Evolutionary conservation across 2,113 vertebrate species (phyloP), one percentile per base, ranked within the genome.

Genomic region (Chionodraco myersi): DNA sequence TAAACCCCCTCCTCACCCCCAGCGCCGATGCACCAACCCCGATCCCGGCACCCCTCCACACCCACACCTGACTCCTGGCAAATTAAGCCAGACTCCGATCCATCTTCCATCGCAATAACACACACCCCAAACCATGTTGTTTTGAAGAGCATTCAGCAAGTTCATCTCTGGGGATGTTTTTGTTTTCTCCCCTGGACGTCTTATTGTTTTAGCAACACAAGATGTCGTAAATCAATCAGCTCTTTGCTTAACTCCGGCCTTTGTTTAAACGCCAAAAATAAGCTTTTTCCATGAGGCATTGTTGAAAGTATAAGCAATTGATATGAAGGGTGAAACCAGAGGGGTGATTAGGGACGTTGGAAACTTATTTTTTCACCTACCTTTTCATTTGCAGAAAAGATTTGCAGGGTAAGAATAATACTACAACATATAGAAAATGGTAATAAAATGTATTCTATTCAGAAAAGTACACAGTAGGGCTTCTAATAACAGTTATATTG

Each of bases 21-120:
- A 64, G 54, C 21, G 44, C 57, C 60, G 36, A 77, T 77, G 66
- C 79, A 68, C 85, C 47, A 23, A 56, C 65, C 54, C 69, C 8
- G 5, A 72, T 53, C 26, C 0, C 9, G 3, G 34, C 30, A 13
- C 10, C 65, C 12, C 47, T 34, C 41, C 5, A 13, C 72, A 21
- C 30, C 56, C 64, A 79, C 85, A 85, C 84, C 87, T 85, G 88
- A 82, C 86, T 85, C 75, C 62, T 75, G 82, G 84, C 86, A 85
- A 84, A 91, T 88, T 85, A 86, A 91, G 78, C 80, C 88, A 84
- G 83, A 89, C 86, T 87, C 80, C 74, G 82, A 89, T 92, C 89
- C 88, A 84, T 88, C 90, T 87, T 88, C 84, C 80, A 80, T 90
- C 83, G 71, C 81, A 88, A 86, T 84, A 89, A 89, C 89, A 86